Evolutionary conservation across 1,140 invertebrate species (phyloP).

Genomic region (Phymastichus coffea): DNA sequence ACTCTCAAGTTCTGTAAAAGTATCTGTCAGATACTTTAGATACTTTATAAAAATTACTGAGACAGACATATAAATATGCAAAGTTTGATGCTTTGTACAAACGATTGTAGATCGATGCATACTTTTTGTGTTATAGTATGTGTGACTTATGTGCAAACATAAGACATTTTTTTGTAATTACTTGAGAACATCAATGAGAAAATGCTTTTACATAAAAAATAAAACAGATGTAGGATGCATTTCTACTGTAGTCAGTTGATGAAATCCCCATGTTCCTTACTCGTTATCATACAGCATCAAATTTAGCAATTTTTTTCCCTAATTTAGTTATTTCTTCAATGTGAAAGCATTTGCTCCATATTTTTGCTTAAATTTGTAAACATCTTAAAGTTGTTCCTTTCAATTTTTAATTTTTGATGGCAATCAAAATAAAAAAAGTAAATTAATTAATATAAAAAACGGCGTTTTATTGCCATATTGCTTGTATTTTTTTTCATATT

Average conservation of each 20-base stretch:
- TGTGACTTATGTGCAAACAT: conserved; percentile 19
- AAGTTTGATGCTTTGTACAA: conserved; percentile 27
- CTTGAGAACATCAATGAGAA: conserved; percentile 15
- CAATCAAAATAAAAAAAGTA: background rate
- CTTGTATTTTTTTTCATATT: too few species aligned
- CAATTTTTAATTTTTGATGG: background rate
- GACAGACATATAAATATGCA: conserved; percentile 19
- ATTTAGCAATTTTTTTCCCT: background rate
- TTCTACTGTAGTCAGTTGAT: conserved; percentile 8
- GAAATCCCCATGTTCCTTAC: background rate
- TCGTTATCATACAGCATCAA: background rate
- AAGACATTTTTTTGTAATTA: conserved; percentile 24
- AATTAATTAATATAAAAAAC: too few species aligned
- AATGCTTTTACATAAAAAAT: conserved; percentile 26
- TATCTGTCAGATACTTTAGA: conserved; percentile 29
- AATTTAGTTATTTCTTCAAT: too few species aligned
- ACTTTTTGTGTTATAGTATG: conserved; percentile 4
- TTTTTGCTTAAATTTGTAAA: background rate
- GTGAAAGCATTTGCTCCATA: conserved; percentile 8
- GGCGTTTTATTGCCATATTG: too few species aligned
- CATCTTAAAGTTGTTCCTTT: background rate
- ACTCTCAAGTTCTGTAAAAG: conserved; percentile 34
- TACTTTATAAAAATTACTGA: conserved; percentile 25
- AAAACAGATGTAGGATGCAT: conserved; percentile 23
- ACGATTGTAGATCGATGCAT: conserved; percentile 16